A percentile compares a stretch with the other conserved stretches of the same genome.
Conservation (phyloP, 2,888 invertebrate genomes). For the Apamea sordens region DNA sequence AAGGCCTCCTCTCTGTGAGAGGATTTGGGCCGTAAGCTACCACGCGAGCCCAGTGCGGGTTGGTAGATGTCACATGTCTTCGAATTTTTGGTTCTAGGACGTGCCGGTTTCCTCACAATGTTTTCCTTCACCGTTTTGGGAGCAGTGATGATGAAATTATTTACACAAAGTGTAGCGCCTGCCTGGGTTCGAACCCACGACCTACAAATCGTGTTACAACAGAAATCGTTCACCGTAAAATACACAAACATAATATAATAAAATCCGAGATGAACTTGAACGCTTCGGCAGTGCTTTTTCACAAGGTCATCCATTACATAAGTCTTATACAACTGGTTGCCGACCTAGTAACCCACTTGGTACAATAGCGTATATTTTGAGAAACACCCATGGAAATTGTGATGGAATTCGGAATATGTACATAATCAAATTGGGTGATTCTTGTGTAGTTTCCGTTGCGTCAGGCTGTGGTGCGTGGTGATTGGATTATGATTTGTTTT, state of each 20-base stretch:
- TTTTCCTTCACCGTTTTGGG: no score
- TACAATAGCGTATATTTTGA: conserved; percentile 56
- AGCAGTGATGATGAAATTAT: no score
- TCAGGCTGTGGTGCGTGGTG: background rate
- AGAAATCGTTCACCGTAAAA: conserved; percentile 12
- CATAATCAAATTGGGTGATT: conserved; percentile 47
- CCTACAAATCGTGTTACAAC: no score
- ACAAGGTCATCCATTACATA: conserved; percentile 65
- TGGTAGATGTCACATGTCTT: no score
- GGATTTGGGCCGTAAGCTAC: no score
- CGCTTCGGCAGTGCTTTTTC: conserved; percentile 49
- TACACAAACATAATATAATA: conserved; percentile 39
- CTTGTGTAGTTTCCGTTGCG: conserved; percentile 40
- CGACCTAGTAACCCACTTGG: conserved; percentile 64
- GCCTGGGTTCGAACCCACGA: no score
- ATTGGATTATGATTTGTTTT: conserved; percentile 8
- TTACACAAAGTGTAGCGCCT: no score
- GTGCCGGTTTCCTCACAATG: no score
- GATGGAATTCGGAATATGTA: conserved; percentile 62
- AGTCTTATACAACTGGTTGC: conserved; percentile 54
- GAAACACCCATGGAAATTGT: conserved; percentile 59
- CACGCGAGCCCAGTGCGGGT: no score
- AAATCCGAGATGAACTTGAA: conserved; percentile 63
- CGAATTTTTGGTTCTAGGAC: no score
- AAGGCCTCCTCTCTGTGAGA: no score